Conservation (phyloP, 2,113 vertebrate species). For the Puma concolor region DNA sequence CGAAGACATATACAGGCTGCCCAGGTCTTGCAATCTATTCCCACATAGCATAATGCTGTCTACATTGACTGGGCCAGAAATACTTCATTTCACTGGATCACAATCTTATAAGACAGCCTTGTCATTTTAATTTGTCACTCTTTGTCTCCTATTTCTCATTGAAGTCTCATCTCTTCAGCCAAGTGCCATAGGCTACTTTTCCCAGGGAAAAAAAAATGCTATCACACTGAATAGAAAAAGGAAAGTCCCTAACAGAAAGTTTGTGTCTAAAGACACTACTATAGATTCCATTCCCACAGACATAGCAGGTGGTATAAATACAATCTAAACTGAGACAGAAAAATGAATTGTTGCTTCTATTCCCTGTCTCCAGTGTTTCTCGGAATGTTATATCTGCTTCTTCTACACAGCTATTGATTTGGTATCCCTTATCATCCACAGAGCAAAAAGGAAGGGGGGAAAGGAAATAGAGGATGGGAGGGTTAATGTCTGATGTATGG, state of each 20-base stretch:
- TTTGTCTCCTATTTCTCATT: constrained; percentile 72
- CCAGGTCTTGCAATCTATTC: constrained; percentile 79
- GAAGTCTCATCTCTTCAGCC: constrained; percentile 81
- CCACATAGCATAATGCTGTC: constrained; percentile 77
- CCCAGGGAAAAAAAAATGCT: constrained; percentile 73
- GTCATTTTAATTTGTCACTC: constrained; percentile 90
- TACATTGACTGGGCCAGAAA: constrained; percentile 83
- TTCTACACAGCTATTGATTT: constrained; percentile 62
- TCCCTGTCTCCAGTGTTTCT: constrained; percentile 43
- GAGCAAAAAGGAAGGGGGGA: constrained; percentile 44
- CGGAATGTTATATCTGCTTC: constrained; percentile 77
- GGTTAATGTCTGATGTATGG: constrained; percentile 65
- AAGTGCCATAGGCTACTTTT: constrained; percentile 85
- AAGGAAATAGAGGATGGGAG: constrained; percentile 70
- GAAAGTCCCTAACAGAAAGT: constrained; percentile 81
- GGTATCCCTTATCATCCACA: constrained; percentile 55
- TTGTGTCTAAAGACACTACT: constrained; percentile 83
- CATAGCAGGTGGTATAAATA: constrained; percentile 81
- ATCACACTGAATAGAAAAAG: constrained; percentile 82
- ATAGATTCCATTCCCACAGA: constrained; percentile 77
- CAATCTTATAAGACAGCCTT: constrained; percentile 87
- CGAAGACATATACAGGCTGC: constrained; percentile 77
- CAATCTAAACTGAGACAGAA: constrained; percentile 77
- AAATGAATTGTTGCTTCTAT: constrained; percentile 77
- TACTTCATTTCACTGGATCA: constrained; percentile 86